Percentiles rank a stretch among this genome's conserved stretches.
These are phyloP conservation scores for Phymatocera aterrima DNA, from an alignment of 2,888 invertebrate genomes.

Conservation along the genomic window DNA sequence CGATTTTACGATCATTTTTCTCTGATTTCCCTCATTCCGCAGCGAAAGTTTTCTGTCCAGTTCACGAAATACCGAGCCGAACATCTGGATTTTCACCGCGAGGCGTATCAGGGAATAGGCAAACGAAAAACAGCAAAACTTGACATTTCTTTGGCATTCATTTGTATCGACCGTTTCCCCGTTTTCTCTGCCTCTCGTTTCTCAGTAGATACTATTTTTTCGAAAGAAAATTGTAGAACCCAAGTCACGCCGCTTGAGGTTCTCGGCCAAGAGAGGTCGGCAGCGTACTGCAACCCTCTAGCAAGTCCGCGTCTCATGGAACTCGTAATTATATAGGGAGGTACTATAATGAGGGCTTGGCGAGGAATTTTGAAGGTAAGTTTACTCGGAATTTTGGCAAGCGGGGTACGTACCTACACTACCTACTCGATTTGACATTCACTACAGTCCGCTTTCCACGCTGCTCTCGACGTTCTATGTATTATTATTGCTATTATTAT, in stretches of 20 bases:
- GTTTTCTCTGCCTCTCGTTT: neutral
- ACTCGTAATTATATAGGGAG: conserved; percentile 25
- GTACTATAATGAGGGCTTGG: conserved; percentile 30
- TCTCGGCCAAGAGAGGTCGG: neutral
- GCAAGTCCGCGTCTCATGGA: conserved; percentile 12
- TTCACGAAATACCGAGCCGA: conserved; percentile 17
- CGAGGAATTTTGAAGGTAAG: conserved; percentile 18
- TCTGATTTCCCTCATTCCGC: neutral
- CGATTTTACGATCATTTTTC: neutral
- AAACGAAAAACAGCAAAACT: conserved; percentile 46
- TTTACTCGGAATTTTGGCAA: conserved; percentile 20
- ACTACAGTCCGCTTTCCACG: conserved; percentile 3
- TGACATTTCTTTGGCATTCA: too few relatives aligned
- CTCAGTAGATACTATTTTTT: neutral
- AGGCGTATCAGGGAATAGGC: conserved; percentile 38
- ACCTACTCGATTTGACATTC: conserved; percentile 9
- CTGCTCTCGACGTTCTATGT: neutral
- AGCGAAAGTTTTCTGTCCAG: neutral
- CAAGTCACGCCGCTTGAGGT: neutral
- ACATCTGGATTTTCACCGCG: conserved; percentile 46
- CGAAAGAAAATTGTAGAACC: neutral
- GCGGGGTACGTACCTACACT: neutral
- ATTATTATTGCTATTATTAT: too few relatives aligned
- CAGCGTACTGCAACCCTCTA: neutral
- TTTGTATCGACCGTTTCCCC: too few relatives aligned